These are phyloP conservation scores for Macrostomum lignano DNA, from an alignment of 1,140 invertebrate genomes.

Conservation along the genomic window DNA sequence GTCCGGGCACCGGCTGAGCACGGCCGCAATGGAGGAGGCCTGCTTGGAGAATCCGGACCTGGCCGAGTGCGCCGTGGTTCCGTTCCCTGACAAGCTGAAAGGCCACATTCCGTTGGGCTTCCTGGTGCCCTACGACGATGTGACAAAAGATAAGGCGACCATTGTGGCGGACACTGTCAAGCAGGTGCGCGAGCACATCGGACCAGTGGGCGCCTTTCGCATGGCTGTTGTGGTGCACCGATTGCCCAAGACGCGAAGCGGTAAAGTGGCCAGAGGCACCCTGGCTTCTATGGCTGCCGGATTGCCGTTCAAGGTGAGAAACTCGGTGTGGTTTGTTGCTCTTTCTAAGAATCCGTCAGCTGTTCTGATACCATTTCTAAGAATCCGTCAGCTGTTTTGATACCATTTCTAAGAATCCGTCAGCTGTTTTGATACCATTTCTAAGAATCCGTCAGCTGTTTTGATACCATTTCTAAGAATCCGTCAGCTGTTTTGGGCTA, in stretches of 20 bases:
- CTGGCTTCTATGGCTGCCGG: conserved; percentile 50
- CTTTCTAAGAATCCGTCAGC: too few relatives aligned
- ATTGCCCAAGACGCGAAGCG: conserved; percentile 44
- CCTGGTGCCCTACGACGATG: conserved; percentile 7
- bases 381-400: too few relatives aligned
- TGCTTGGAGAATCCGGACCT: background rate
- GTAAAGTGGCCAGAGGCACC: conserved; percentile 54
- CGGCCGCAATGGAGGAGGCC: conserved; percentile 50
- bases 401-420: too few relatives aligned
- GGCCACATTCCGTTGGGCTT: conserved; percentile 3
- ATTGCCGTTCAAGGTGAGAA: conserved; percentile 39
- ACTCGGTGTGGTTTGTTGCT: too few relatives aligned
- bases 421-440: too few relatives aligned
- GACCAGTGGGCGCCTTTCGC: conserved; percentile 59
- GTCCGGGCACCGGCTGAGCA: conserved; percentile 58
- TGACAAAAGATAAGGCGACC: conserved; percentile 10
- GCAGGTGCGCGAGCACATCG: conserved; percentile 45
- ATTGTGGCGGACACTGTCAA: conserved; percentile 20
- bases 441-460: too few relatives aligned
- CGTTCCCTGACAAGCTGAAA: conserved; percentile 39
- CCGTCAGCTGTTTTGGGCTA: too few relatives aligned
- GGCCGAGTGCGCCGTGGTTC: conserved; percentile 5
- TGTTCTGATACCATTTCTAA: too few relatives aligned
- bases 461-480: too few relatives aligned
- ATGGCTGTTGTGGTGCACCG: conserved; percentile 42